phyloP scores from a whole-genome alignment of 2,888 invertebrate species.

The Tethea ocularis region DNA sequence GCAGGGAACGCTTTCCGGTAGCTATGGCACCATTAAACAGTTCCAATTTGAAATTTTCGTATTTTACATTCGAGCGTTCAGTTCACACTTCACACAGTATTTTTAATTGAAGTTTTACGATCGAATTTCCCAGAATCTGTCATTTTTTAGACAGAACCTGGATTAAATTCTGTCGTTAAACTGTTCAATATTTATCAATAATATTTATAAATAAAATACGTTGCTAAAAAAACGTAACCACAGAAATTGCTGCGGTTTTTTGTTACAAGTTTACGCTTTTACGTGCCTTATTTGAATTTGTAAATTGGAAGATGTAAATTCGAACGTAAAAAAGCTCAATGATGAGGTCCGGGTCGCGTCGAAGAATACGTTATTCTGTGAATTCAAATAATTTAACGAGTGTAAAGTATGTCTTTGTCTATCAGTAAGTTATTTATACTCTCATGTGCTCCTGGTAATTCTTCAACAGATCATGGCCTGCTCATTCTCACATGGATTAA shows the following conservation, averaged over 20 bases:
- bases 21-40: constrained; percentile 12
- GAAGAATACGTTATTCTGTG: neutral
- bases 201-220: neutral
- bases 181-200: neutral
- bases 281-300: constrained; percentile 26
- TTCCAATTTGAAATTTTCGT: constrained; percentile 21
- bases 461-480: no score
- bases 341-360: neutral
- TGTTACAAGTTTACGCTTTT: constrained; percentile 21
- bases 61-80: constrained; percentile 9
- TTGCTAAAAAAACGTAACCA: neutral
- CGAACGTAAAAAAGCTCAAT: constrained; percentile 15
- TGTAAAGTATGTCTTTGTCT: neutral
- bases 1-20: constrained; percentile 7
- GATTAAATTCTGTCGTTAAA: neutral
- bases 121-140: neutral
- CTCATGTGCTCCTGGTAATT: no score
- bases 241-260: constrained; percentile 18
- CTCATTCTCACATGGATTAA: no score
- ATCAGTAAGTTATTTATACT: neutral
- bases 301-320: constrained; percentile 26
- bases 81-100: constrained; percentile 10
- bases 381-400: neutral
- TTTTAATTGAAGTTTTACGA: neutral
- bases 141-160: neutral